Evolutionary conservation across 2,113 vertebrate species (phyloP).

Genomic region (Urocynchramus pylzowi): DNA sequence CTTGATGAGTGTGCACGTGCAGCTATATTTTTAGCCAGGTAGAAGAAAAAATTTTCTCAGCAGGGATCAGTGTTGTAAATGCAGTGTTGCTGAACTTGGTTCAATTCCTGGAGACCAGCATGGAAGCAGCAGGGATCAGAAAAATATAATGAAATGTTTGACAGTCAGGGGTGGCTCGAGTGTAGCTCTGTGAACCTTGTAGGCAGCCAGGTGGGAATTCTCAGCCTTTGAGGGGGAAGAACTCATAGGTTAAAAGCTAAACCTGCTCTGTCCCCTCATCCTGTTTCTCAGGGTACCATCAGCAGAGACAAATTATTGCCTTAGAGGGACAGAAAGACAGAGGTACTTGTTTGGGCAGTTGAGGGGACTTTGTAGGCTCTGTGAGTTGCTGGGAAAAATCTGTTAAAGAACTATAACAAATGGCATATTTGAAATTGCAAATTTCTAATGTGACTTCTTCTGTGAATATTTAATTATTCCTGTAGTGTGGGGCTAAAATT

Average conservation of each 20-base stretch:
- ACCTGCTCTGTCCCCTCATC: neutral
- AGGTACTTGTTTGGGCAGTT: neutral
- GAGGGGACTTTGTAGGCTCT: neutral
- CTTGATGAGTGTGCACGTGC: neutral
- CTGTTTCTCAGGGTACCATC: neutral
- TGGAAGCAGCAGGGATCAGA: neutral
- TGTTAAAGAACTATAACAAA: neutral
- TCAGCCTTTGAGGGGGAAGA: neutral
- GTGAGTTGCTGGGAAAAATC: neutral
- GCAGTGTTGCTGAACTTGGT: neutral
- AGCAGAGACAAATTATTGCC: neutral
- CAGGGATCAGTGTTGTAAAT: neutral
- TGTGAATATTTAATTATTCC: neutral
- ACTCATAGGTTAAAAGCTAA: neutral
- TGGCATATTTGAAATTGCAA: neutral
- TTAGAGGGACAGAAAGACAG: neutral
- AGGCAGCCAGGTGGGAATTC: neutral
- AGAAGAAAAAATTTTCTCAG: neutral
- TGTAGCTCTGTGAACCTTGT: neutral
- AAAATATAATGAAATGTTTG: neutral
- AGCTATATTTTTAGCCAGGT: neutral
- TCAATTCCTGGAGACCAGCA: neutral
- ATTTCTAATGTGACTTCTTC: neutral
- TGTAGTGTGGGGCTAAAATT: neutral
- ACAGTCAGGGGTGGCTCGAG: neutral